Percentiles rank a stretch among this genome's conserved stretches.
Conservation (phyloP, 2,797 vertebrate species). For the Gymnoscopelus braueri region DNA sequence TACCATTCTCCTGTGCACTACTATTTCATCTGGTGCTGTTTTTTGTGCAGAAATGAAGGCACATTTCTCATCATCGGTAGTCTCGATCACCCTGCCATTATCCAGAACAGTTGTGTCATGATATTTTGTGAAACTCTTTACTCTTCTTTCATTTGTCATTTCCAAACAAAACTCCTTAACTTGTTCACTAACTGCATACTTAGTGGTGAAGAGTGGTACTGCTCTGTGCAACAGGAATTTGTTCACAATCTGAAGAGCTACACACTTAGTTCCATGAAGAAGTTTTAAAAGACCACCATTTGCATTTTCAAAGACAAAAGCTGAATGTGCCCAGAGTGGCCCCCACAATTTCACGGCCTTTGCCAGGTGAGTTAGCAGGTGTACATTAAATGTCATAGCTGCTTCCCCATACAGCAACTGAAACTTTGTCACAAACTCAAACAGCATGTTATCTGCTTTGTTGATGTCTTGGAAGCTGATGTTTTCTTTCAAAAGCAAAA, state of each 20-base stretch:
- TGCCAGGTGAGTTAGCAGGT: conserved; percentile 19
- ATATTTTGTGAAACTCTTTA: too few relatives aligned
- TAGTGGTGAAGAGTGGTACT: conserved; percentile 13
- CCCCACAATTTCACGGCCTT: conserved; percentile 28
- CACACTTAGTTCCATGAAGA: conserved; percentile 22
- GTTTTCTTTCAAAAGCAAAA: conserved; percentile 18
- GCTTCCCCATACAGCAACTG: conserved; percentile 18
- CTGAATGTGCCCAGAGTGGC: conserved; percentile 25
- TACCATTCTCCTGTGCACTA: too few relatives aligned
- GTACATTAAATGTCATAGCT: conserved; percentile 30
- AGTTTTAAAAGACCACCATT: conserved; percentile 22
- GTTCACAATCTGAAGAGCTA: neutral
- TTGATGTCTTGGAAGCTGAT: conserved; percentile 11
- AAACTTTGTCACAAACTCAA: conserved; percentile 21
- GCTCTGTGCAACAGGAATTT: conserved; percentile 1
- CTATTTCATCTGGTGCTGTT: too few relatives aligned
- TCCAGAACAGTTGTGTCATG: too few relatives aligned
- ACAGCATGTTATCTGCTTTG: conserved; percentile 11
- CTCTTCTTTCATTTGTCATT: too few relatives aligned
- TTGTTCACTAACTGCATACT: neutral
- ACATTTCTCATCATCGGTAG: too few relatives aligned
- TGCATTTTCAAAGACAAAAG: conserved; percentile 30
- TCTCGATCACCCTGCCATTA: too few relatives aligned
- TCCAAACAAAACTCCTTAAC: too few relatives aligned
- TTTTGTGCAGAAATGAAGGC: too few relatives aligned